These are phyloP conservation scores for Chrysodeixis includens DNA, from an alignment of 2,888 invertebrate species.

Conservation along the genomic window DNA sequence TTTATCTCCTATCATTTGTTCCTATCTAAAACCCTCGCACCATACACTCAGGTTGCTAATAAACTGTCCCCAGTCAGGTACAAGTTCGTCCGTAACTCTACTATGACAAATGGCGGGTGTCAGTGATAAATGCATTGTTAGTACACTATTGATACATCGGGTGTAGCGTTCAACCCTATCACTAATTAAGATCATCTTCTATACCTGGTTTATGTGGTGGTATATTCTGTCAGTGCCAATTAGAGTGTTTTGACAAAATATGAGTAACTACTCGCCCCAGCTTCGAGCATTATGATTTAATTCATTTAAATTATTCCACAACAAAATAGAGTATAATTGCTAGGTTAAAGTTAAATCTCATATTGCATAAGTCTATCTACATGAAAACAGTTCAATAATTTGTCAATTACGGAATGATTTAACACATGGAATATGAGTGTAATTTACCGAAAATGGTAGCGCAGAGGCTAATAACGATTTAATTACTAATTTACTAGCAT, in stretches of 20 bases:
- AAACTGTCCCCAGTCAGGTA: neutral
- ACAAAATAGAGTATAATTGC: no score
- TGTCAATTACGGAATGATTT: neutral
- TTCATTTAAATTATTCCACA: no score
- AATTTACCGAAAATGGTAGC: neutral
- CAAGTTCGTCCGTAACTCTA: constrained; percentile 8
- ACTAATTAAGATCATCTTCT: constrained; percentile 13
- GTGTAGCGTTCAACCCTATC: constrained; percentile 19
- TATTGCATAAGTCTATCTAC: no score
- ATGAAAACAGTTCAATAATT: no score
- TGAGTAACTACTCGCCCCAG: no score
- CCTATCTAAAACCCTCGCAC: neutral
- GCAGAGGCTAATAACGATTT: neutral
- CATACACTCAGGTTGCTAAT: constrained; percentile 18
- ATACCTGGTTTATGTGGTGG: neutral
- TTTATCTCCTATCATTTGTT: neutral
- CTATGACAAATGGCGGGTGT: constrained; percentile 22
- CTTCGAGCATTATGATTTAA: no score
- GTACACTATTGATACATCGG: constrained; percentile 12
- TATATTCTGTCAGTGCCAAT: neutral
- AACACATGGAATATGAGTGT: neutral
- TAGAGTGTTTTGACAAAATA: no score
- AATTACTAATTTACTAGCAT: no score
- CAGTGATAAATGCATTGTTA: constrained; percentile 22
- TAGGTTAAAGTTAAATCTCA: no score